Evolutionary conservation across 1,140 invertebrate genomes (phyloP).

Genomic region (Brachionus koreanus): DNA sequence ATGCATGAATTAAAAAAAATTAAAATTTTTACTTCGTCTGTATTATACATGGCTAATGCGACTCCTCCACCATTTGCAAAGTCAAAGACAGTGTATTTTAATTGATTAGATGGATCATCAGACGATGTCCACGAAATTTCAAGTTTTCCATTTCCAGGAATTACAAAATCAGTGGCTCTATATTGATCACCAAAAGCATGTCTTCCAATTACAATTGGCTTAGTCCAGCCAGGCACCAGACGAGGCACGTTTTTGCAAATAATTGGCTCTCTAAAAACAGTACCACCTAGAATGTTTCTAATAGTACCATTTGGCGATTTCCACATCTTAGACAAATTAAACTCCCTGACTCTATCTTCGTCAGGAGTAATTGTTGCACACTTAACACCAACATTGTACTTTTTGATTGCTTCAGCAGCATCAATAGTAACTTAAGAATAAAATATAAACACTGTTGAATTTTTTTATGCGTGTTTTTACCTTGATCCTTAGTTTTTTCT

Average conservation of each 20-base stretch:
- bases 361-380: constrained; percentile 99
- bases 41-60: constrained; percentile 93
- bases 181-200: constrained; percentile 96
- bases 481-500: constrained; percentile 84
- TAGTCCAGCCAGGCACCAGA: constrained; percentile 87
- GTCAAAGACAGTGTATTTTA: constrained; percentile 70
- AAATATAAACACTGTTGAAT: neutral
- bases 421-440: constrained; percentile 79
- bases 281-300: constrained; percentile 87
- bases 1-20: constrained; percentile 47
- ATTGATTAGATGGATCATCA: constrained; percentile 61
- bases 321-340: constrained; percentile 99
- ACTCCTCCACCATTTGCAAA: constrained; percentile 69
- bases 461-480: neutral
- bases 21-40: constrained; percentile 66
- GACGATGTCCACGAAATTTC: constrained; percentile 72
- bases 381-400: constrained; percentile 97
- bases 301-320: constrained; percentile 98
- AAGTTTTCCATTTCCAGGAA: constrained; percentile 78
- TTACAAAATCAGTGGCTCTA: constrained; percentile 86
- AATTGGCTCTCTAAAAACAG: constrained; percentile 91
- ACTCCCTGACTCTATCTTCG: constrained; percentile 85
- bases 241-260: constrained; percentile 96
- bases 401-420: constrained; percentile 90
- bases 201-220: constrained; percentile 97